Conservation (phyloP, 1,140 invertebrate species). For the Cotesia chilonis region DNA sequence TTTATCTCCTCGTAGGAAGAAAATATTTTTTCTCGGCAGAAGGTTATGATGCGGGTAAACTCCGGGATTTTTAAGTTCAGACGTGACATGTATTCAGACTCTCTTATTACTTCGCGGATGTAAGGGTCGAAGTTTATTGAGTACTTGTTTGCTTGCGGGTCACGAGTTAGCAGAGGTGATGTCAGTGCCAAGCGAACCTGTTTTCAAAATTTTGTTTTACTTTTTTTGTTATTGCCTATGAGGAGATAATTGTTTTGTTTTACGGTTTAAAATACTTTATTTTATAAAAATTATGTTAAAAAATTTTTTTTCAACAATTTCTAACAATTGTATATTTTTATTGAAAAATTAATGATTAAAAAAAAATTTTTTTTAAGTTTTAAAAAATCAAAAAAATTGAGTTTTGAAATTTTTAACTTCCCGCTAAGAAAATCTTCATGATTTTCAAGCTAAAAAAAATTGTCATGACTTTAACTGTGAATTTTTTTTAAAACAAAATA, state of each 20-base stretch:
- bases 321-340: too few species aligned
- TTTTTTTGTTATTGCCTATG: not conserved
- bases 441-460: too few species aligned
- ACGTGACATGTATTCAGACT: constrained; percentile 78
- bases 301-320: too few species aligned
- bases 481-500: too few species aligned
- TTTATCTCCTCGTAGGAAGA: constrained; percentile 69
- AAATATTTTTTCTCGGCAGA: constrained; percentile 74
- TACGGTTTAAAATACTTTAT: not conserved
- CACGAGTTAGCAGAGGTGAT: constrained; percentile 68
- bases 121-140: constrained; percentile 76
- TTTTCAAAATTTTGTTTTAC: constrained; percentile 14
- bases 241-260: not conserved
- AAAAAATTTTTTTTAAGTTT: too few species aligned
- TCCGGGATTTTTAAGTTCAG: constrained; percentile 72
- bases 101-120: constrained; percentile 75
- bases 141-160: constrained; percentile 69
- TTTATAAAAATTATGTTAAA: too few species aligned
- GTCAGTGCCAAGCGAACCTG: constrained; percentile 71
- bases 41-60: constrained; percentile 72
- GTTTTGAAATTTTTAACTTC: too few species aligned
- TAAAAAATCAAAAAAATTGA: too few species aligned
- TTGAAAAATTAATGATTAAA: too few species aligned
- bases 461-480: too few species aligned
- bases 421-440: too few species aligned